These are phyloP conservation scores for Hirundo rustica DNA, from an alignment of 2,797 vertebrate genomes.

Conservation along the genomic window DNA sequence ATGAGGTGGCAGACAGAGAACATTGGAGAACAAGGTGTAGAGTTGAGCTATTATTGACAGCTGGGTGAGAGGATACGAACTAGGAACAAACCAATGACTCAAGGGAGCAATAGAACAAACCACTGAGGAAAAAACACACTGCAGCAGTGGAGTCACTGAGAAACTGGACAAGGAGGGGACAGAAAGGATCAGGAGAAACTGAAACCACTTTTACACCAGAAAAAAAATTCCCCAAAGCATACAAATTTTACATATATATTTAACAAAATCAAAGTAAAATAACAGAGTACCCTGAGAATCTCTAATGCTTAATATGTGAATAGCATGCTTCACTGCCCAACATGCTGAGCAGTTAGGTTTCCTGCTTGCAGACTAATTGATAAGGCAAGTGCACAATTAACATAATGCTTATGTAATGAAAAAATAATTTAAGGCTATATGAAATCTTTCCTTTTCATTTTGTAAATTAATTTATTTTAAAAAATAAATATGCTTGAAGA, in stretches of 20 bases:
- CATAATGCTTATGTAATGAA: neutral
- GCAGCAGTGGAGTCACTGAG: neutral
- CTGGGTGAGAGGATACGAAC: neutral
- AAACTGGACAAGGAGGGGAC: neutral
- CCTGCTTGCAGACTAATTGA: neutral
- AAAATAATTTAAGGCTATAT: neutral
- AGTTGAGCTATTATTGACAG: neutral
- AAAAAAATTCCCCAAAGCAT: neutral
- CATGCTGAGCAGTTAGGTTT: neutral
- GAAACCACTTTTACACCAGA: neutral
- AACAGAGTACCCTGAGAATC: neutral
- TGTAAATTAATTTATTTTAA: neutral
- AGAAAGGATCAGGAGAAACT: neutral
- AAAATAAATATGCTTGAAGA: neutral
- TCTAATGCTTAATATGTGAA: neutral
- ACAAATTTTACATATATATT: neutral
- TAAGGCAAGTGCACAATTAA: neutral
- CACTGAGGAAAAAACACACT: neutral
- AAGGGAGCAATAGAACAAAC: neutral
- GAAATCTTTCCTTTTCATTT: neutral
- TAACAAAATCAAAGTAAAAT: neutral
- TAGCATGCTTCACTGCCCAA: neutral
- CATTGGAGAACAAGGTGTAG: neutral
- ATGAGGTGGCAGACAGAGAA: neutral
- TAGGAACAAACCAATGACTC: neutral